Evolutionary conservation across 2,888 invertebrate genomes (phyloP).

Genomic region (Drosophila aldrichi): DNA sequence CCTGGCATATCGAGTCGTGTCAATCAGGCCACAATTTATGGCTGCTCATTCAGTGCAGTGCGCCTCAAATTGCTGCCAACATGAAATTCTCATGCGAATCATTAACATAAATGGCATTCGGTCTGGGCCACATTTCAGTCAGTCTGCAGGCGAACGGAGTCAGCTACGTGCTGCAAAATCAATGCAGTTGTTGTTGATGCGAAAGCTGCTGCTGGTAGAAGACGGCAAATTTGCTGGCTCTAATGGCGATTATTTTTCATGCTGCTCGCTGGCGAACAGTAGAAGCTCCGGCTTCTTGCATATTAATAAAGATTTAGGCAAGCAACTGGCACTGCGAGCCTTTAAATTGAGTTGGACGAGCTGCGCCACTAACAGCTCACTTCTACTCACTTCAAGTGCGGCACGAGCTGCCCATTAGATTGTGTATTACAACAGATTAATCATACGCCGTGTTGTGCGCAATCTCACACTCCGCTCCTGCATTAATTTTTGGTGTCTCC

Average conservation of each 20-base stretch:
- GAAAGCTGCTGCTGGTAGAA: conserved; percentile 24
- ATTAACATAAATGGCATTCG: conserved; percentile 74
- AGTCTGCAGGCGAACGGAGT: not conserved
- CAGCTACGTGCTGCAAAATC: conserved; percentile 63
- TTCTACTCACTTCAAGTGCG: conserved; percentile 43
- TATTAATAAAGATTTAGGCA: conserved; percentile 77
- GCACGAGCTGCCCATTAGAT: conserved; percentile 73
- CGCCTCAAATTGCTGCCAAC: conserved; percentile 42
- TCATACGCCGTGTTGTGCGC: conserved; percentile 64
- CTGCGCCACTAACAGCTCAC: conserved; percentile 35
- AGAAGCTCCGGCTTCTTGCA: conserved; percentile 52
- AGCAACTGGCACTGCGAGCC: conserved; percentile 26
- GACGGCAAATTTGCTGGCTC: conserved; percentile 60
- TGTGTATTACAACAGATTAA: conserved; percentile 74
- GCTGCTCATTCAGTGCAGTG: conserved; percentile 23
- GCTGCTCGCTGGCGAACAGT: conserved; percentile 26
- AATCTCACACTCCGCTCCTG: not conserved
- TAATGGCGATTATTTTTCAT: conserved; percentile 70
- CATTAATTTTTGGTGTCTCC: conserved; percentile 64
- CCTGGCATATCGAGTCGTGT: conserved; percentile 28
- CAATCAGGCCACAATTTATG: conserved; percentile 61
- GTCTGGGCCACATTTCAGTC: conserved; percentile 16
- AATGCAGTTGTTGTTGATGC: conserved; percentile 58
- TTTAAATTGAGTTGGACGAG: conserved; percentile 62
- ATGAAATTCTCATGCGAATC: conserved; percentile 54